Percentiles rank a stretch among this genome's conserved stretches.
Evolutionary conservation across 1,140 invertebrate species (phyloP).

Genomic region (Drosophila azteca): DNA sequence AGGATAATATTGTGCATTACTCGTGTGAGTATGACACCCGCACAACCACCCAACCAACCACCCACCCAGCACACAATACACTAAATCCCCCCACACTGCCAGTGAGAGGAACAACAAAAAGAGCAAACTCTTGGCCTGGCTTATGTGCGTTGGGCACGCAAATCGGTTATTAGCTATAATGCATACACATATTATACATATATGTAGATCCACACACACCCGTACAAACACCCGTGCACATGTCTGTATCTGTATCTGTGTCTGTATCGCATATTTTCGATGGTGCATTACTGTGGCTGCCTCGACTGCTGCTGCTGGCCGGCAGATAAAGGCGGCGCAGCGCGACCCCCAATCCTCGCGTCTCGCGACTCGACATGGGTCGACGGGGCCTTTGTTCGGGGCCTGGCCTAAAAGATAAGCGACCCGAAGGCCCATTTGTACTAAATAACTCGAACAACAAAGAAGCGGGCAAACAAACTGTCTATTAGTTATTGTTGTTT

Average conservation of each 20-base stretch:
- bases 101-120: constrained; percentile 2
- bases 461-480: constrained; percentile 63
- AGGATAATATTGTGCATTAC: constrained; percentile 61
- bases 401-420: constrained; percentile 55
- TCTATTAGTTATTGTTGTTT: constrained; percentile 80
- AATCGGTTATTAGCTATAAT: constrained; percentile 76
- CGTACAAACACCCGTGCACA: no score
- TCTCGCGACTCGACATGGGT: no score
- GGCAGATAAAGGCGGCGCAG: constrained; percentile 43
- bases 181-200: constrained; percentile 40
- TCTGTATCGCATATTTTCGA: constrained; percentile 28
- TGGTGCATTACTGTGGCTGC: constrained; percentile 59
- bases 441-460: constrained; percentile 65
- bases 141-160: constrained; percentile 72
- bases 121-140: constrained; percentile 13
- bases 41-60: constrained; percentile 18
- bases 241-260: constrained; percentile 1
- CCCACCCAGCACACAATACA: constrained; percentile 2
- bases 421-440: constrained; percentile 61
- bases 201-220: constrained; percentile 1
- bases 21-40: neutral
- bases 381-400: constrained; percentile 16
- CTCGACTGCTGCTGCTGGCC: constrained; percentile 18
- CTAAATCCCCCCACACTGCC: neutral
- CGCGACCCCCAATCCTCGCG: constrained; percentile 5